Base-by-base conservation (phyloP, 2,888 invertebrate species). In the Synergus umbraculus region DNA sequence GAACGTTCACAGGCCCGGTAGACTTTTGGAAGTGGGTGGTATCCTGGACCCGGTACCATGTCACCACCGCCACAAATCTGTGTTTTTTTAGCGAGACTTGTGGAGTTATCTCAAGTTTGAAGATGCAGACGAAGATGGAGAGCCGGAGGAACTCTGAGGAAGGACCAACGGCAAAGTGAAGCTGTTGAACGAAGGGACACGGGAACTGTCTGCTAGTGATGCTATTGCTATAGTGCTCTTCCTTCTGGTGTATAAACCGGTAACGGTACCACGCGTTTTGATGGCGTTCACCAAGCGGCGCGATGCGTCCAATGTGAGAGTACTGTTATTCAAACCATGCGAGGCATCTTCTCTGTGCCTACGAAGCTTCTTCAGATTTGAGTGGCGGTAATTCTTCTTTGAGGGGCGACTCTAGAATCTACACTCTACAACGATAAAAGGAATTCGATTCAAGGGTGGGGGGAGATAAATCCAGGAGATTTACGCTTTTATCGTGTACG, bases 271-370 rank as follows among this genome's bases (percentile, higher is more conserved):
- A 81, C 76, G 81, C 86, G 85, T 85, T 83, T 87, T 87, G 86
- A 85, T 87, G 83, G 84, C 83, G 86, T 85, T 87, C 87, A 85
- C 85, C 87, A 83, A 80, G 79, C 84, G 77, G 76, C 79, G 78
- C 78, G 80, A 79, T 81, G 80, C 83, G 81, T 83, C 81, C 83
- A 86, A 86, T 85, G 84, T 81, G 82, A 87, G 87, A 86, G 89
- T 90, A 90, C 90, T 89, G 90, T 90, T 90, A 90, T 89, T 86
- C 85, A 87, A 87, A 87, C 89, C 86, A 86, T 87, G 84, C 86
- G 83, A 86, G 85, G 82, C 81, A 76, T 82, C 77, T 67, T 84
- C 81, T 78, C 49, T 73, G 46, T 41, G 46, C 29, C 63, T 63
- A 46, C 44, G 44, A 29, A 76, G 64, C 37, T 64, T 49, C 37